Evolutionary conservation across 1,140 invertebrate genomes (phyloP).

Genomic region (Drosophila sucinea): DNA sequence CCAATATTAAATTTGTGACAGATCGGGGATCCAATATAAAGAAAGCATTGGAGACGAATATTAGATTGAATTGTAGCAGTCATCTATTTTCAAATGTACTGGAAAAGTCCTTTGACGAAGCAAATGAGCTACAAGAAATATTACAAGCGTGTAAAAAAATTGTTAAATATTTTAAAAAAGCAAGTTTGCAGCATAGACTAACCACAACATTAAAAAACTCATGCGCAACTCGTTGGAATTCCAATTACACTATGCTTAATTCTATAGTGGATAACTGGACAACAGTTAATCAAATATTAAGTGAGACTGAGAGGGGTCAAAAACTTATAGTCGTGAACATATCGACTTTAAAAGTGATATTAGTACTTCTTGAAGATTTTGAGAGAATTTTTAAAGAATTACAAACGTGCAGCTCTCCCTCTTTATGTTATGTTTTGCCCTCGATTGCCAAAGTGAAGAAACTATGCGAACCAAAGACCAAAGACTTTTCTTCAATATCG

Average conservation of each 20-base stretch:
- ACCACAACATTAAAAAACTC: constrained; percentile 28
- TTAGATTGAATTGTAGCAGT: constrained; percentile 25
- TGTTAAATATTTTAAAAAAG: constrained; percentile 33
- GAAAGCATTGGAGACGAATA: constrained; percentile 20
- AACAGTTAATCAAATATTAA: constrained; percentile 27
- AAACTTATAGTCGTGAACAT: too few relatives aligned
- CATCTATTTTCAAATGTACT: constrained; percentile 30
- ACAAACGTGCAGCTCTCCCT: constrained; percentile 25
- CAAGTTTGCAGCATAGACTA: constrained; percentile 33
- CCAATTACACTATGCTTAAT: constrained; percentile 30
- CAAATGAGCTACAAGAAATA: constrained; percentile 11
- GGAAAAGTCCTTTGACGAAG: constrained; percentile 19
- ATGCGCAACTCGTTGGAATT: constrained; percentile 38
- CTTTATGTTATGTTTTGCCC: background rate
- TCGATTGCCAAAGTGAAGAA: background rate
- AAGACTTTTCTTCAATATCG: background rate
- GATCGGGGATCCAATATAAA: background rate
- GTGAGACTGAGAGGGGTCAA: constrained; percentile 12
- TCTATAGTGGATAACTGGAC: constrained; percentile 39
- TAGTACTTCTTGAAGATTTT: constrained; percentile 10
- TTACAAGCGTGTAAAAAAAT: constrained; percentile 24
- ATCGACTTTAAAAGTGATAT: constrained; percentile 2
- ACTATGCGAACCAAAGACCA: background rate
- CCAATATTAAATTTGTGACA: constrained; percentile 16
- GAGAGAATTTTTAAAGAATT: constrained; percentile 29